phyloP scores from a whole-genome alignment of 2,797 vertebrate genomes.

The Bradypodion ventrale region DNA sequence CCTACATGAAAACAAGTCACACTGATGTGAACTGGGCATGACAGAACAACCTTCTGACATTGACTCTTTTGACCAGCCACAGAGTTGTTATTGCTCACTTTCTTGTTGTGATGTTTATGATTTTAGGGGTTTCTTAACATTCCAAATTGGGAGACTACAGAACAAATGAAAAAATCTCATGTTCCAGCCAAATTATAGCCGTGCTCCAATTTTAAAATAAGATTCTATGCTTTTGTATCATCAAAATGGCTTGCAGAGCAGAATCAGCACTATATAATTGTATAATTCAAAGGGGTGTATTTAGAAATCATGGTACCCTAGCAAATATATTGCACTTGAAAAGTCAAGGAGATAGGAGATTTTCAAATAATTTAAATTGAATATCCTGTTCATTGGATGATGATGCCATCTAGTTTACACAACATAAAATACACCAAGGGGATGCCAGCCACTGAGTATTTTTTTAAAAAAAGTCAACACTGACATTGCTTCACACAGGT shows the following conservation, averaged over 20 bases:
- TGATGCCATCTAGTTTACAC: no score
- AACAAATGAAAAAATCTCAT: not conserved
- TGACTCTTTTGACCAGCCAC: not conserved
- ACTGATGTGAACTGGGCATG: conserved; percentile 34
- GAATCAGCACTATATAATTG: not conserved
- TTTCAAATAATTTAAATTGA: not conserved
- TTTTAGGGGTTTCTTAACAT: not conserved
- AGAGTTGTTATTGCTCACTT: not conserved
- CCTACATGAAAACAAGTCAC: conserved; percentile 37
- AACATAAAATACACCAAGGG: no score
- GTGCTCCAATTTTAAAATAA: not conserved
- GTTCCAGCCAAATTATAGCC: not conserved
- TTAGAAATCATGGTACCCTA: not conserved
- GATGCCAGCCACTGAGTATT: no score
- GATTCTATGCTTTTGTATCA: not conserved
- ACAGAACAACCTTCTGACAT: conserved; percentile 41
- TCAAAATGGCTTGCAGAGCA: not conserved
- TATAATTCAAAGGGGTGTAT: not conserved
- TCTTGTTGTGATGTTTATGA: conserved; percentile 28
- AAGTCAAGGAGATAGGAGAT: not conserved
- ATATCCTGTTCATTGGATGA: no score
- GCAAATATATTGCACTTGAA: not conserved
- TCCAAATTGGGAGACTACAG: not conserved
- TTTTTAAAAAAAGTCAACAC: no score
- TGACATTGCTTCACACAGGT: no score